A percentile compares a stretch with the other conserved stretches of the same genome.
Evolutionary conservation across 2,797 vertebrate genomes (phyloP).

Genomic region (Schizothorax lantsangensis): DNA sequence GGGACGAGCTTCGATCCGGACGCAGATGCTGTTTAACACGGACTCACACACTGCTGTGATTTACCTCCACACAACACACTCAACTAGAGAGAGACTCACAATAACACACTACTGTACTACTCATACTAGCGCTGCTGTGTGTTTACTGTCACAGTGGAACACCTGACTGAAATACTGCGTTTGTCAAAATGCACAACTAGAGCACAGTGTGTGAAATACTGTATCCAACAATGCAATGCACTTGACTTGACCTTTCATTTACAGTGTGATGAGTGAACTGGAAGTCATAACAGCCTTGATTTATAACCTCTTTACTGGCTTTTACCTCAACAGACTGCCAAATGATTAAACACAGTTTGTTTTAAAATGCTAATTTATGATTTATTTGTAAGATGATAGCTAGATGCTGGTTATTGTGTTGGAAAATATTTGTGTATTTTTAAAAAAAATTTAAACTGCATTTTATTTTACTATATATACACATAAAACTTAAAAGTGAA

Average conservation of each 20-base stretch:
- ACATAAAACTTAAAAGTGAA: no score
- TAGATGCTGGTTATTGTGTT: not conserved
- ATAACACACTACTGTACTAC: not conserved
- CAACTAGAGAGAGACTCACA: not conserved
- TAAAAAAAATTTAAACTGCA: no score
- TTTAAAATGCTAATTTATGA: not conserved
- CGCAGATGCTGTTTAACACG: constrained; percentile 8
- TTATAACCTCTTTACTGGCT: not conserved
- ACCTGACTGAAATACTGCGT: not conserved
- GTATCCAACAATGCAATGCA: not conserved
- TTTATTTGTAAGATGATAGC: not conserved
- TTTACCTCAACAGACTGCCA: not conserved
- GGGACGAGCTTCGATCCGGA: constrained; percentile 25
- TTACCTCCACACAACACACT: constrained; percentile 29
- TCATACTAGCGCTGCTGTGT: not conserved
- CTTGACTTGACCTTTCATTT: not conserved
- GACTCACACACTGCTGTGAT: constrained; percentile 12
- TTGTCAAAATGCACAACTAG: not conserved
- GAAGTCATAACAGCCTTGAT: not conserved
- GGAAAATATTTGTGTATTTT: no score
- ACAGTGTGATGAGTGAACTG: not conserved
- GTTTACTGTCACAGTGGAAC: not conserved
- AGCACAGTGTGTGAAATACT: not conserved
- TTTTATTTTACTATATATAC: no score
- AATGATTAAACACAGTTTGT: not conserved